Base-by-base conservation (phyloP, 2,888 invertebrate genomes). In the Melipona beecheii region DNA sequence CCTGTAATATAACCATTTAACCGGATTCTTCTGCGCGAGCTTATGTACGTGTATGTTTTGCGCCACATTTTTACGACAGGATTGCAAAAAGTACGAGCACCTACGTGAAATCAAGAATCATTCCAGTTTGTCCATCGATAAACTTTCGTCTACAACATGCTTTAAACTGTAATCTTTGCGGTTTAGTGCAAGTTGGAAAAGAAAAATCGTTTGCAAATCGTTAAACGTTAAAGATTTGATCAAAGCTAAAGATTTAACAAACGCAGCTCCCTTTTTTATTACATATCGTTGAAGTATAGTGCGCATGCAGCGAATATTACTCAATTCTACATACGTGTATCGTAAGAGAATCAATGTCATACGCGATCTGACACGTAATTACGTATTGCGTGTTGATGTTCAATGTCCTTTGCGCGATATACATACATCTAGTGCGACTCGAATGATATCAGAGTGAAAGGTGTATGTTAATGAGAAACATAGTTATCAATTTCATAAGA, bases 1-100 rank as follows among this genome's bases (percentile, higher is more conserved):
- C 76, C 81, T 68, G 70, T 60, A 77, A 66, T 52, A 69, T 58
- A 74, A 78, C 54, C 27, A 52, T 73, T 78, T 71, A 72, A 79
- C 77, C 65, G 65, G 50, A 77, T 60, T 76, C 81, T n/a, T 69
- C 31, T 54, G 15, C 21, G 65, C 11, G 13, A 60, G 15, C 2
- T n/a, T 24, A 17, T n/a, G 9, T 52, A 50, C 21, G 27, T 4
- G 19, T 64, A 11, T 21, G 36, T 15, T 52, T 17, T 43, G 19
- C 17, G 5, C 11, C 11, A 36, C 4, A 24, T 6, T 60, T 72
- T 49, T 27, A 27, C 43, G 17, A 24, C 19, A 15, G 9, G 2
- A 0, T 70, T 36, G 15, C 19, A 64, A 64, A 13, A 65, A 36
- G 13, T n/a, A 1, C 31, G 4, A 13, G 15, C 15, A 64, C n/a